Conservation (phyloP, 2,888 invertebrate genomes). For the Busseola fusca region DNA sequence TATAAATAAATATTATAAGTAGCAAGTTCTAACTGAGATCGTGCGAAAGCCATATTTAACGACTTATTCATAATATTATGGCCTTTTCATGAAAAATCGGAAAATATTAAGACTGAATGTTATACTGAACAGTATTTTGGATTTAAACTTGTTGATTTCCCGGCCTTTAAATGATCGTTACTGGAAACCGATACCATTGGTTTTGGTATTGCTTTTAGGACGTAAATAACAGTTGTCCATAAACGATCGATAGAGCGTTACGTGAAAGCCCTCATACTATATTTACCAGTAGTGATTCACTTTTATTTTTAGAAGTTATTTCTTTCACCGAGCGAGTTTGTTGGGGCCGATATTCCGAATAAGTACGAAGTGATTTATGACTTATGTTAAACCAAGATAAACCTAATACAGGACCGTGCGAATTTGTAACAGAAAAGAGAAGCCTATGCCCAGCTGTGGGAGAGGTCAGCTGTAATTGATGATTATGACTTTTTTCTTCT, state of each 20-base stretch:
- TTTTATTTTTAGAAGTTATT: background rate
- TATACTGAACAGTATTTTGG: no score
- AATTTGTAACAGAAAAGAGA: background rate
- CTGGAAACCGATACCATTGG: background rate
- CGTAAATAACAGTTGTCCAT: background rate
- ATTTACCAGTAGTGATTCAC: conserved; percentile 5
- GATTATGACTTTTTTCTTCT: background rate
- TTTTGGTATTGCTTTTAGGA: background rate
- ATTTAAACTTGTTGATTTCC: background rate
- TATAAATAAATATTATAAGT: background rate
- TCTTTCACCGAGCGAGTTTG: background rate
- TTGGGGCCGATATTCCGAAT: background rate
- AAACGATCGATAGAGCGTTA: background rate
- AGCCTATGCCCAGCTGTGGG: background rate
- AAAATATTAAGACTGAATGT: background rate
- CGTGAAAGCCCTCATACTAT: background rate
- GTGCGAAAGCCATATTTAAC: background rate
- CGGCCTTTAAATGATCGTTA: background rate
- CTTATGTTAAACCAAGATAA: background rate
- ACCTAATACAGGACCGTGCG: background rate
- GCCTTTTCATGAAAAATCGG: background rate
- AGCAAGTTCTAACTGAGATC: background rate
- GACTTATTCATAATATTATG: background rate
- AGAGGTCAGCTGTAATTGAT: background rate
- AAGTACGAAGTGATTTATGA: background rate